phyloP scores from a whole-genome alignment of 2,888 invertebrate genomes.

The Drosophila affinis region DNA sequence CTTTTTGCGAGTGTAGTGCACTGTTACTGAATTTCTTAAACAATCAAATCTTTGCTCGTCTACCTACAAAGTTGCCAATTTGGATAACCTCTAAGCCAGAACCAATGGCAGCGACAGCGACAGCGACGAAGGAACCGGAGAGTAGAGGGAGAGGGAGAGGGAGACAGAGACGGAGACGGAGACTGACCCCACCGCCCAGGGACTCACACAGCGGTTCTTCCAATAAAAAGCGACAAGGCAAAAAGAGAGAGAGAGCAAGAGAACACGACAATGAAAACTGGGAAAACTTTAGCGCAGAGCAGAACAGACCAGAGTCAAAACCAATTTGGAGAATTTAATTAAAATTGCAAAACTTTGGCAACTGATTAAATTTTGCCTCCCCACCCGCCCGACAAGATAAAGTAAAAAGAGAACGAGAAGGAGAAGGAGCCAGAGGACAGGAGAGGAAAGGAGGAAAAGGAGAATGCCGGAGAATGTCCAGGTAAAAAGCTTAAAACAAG shows the following conservation, averaged over 20 bases:
- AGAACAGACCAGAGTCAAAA: conserved; percentile 66
- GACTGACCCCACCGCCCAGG: neutral
- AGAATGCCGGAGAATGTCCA: conserved; percentile 39
- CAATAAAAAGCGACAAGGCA: conserved; percentile 41
- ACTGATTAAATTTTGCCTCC: conserved; percentile 75
- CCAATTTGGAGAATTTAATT: conserved; percentile 83
- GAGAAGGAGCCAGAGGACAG: neutral
- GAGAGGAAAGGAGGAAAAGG: neutral
- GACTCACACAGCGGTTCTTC: conserved; percentile 7
- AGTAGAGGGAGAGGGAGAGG: no score
- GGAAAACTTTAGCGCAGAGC: conserved; percentile 77
- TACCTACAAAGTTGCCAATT: conserved; percentile 77
- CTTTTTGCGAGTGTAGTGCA: conserved; percentile 31
- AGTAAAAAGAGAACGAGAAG: conserved; percentile 15
- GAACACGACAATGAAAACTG: conserved; percentile 50
- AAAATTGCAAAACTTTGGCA: conserved; percentile 82
- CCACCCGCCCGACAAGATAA: conserved; percentile 51
- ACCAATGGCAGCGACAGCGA: conserved; percentile 41
- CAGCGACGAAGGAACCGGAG: no score
- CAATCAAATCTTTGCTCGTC: conserved; percentile 72
- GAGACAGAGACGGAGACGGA: neutral
- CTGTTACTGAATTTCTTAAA: conserved; percentile 65
- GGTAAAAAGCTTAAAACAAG: conserved; percentile 74
- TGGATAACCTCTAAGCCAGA: conserved; percentile 73
- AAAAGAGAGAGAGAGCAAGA: conserved; percentile 27